phyloP scores from a whole-genome alignment of 2,797 vertebrate genomes.

The Trematomus bernacchii region DNA sequence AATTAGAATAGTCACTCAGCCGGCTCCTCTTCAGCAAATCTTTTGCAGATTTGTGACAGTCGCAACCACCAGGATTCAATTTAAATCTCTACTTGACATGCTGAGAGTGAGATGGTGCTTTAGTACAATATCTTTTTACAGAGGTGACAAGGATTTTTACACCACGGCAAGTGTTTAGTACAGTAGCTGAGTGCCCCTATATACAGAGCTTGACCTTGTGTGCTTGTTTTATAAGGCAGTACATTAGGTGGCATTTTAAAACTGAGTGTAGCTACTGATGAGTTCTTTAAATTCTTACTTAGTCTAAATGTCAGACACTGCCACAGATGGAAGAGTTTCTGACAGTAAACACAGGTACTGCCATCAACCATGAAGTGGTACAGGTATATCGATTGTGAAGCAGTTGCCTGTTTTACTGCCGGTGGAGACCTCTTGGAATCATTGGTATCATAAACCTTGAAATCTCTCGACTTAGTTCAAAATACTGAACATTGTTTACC shows the following conservation, averaged over 20 bases:
- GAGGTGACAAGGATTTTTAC: conserved; percentile 45
- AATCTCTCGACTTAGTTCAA: conserved; percentile 16
- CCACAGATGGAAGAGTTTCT: conserved; percentile 46
- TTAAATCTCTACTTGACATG: conserved; percentile 74
- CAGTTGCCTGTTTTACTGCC: conserved; percentile 21
- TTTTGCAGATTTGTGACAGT: conserved; percentile 67
- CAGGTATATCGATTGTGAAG: conserved; percentile 27
- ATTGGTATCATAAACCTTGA: conserved; percentile 34
- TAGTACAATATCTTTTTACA: conserved; percentile 38
- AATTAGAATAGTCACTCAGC: conserved; percentile 74
- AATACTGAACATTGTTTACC: conserved; percentile 24
- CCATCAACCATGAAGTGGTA: conserved; percentile 35
- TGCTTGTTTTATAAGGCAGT: conserved; percentile 52
- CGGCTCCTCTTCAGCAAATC: conserved; percentile 67
- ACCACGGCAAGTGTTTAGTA: conserved; percentile 7
- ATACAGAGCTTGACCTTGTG: conserved; percentile 39
- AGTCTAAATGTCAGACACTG: conserved; percentile 63
- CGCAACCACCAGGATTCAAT: conserved; percentile 63
- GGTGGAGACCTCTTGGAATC: conserved; percentile 38
- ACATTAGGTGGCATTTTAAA: conserved; percentile 59
- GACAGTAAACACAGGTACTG: conserved; percentile 55
- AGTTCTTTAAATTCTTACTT: conserved; percentile 63
- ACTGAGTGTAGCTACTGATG: conserved; percentile 46
- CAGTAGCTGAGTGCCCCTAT: conserved; percentile 22
- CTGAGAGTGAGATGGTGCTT: conserved; percentile 51